Base-by-base conservation (phyloP, 2,113 vertebrate genomes). In the Camelus bactrianus region DNA sequence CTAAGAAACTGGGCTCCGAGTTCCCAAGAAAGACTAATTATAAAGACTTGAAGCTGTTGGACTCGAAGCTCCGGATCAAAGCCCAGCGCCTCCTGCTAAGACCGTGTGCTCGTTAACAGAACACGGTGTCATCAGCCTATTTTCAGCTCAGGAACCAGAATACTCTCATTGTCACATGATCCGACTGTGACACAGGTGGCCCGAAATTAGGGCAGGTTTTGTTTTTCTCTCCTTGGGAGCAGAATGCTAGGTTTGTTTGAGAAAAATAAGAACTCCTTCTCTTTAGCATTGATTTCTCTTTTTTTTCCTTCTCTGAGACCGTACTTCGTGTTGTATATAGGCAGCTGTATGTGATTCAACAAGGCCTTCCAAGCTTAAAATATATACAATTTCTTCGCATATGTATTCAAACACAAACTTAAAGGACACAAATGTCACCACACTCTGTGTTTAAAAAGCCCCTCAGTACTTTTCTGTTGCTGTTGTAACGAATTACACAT, bases 81-180 rank as follows among this genome's bases (percentile, higher is more conserved):
- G 92, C 83, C 62, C 96, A 3, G 28, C 46, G 58, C 60, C 85
- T 96, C 94, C 96, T 73, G 14, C 97, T 96, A 93, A 95, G 94
- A 93, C 60, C 52, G 11, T 93, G 52, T 89, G 67, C 92, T 70
- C 93, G 72, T 89, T 96, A 97, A 97, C 72, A 85, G 97, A 97
- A 97, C 84, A 93, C 35, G 1, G 60, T 65, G 80, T 82, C 80
- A 96, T 83, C 93, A 2, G 54, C 92, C 96, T 97, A 94, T 97
- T 97, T 98, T 98, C 98, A 96, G 94, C 91, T 76, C 94, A 73
- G 79, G 93, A 60, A 60, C 90, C 0, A 10, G 94, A 98, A 93
- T 75, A 81, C 80, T 94, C 84, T 58, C 48, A 69, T 77, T 5
- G 93, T 2, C 35, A 94, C 89, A 70, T 69, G 95, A 84, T 56